These are phyloP conservation scores for Chinchilla lanigera DNA, from an alignment of 2,113 vertebrate genomes.

Conservation along the genomic window DNA sequence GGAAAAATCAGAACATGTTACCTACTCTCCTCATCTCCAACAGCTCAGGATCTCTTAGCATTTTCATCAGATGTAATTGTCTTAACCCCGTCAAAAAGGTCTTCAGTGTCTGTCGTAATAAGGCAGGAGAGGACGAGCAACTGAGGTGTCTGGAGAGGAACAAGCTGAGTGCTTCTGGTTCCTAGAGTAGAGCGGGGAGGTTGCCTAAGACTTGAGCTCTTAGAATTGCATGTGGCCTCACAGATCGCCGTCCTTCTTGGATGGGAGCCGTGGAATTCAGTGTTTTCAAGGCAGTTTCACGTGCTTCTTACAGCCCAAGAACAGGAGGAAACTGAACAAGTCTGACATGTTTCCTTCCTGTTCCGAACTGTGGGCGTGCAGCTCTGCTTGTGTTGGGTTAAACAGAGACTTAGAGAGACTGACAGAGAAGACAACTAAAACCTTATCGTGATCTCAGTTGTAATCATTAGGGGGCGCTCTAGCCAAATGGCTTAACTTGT, in stretches of 20 bases:
- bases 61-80: conserved; percentile 57
- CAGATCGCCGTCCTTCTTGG: background rate
- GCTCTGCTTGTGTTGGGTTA: conserved; percentile 40
- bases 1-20: conserved; percentile 29
- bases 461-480: conserved; percentile 72
- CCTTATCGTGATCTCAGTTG: conserved; percentile 69
- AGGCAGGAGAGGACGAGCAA: conserved; percentile 32
- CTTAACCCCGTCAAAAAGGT: conserved; percentile 42
- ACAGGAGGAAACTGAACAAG: conserved; percentile 34
- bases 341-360: conserved; percentile 76
- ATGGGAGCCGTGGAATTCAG: conserved; percentile 55
- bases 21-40: conserved; percentile 60
- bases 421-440: conserved; percentile 71
- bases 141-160: background rate
- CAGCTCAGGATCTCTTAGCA: conserved; percentile 76
- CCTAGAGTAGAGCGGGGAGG: conserved; percentile 44
- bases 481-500: conserved; percentile 65
- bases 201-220: conserved; percentile 34
- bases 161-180: background rate
- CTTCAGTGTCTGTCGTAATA: conserved; percentile 31
- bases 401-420: conserved; percentile 74
- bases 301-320: conserved; percentile 55
- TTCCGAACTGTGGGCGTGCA: background rate
- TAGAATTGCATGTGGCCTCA: conserved; percentile 58
- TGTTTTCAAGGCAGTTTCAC: conserved; percentile 46